phyloP scores from a whole-genome alignment of 2,888 invertebrate species.

The Stictocephala bisonia region DNA sequence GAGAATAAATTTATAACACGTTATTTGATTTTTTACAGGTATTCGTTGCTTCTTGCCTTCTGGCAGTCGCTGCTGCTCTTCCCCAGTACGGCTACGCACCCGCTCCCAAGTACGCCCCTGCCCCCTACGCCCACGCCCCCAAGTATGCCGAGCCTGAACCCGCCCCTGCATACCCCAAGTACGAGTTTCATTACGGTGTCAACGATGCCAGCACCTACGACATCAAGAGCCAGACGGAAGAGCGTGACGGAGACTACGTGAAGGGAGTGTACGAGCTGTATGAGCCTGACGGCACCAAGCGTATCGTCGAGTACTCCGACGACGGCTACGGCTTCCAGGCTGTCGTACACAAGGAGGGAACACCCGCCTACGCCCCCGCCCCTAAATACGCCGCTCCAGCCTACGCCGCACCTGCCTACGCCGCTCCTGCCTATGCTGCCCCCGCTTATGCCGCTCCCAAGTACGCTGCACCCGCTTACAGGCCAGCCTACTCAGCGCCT shows the following conservation, averaged over 20 bases:
- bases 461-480: slow-evolving; percentile 46
- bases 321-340: slow-evolving; percentile 60
- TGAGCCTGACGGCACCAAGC: slow-evolving; percentile 47
- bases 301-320: slow-evolving; percentile 56
- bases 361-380: slow-evolving; percentile 44
- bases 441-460: no score
- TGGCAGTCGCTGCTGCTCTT: slow-evolving; percentile 64
- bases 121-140: slow-evolving; percentile 64
- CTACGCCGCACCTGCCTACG: slow-evolving; percentile 48
- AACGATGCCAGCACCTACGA: slow-evolving; percentile 58
- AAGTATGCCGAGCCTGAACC: slow-evolving; percentile 57
- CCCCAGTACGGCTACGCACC: slow-evolving; percentile 63
- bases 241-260: slow-evolving; percentile 57
- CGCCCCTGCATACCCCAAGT: slow-evolving; percentile 55
- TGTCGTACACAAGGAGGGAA: slow-evolving; percentile 57
- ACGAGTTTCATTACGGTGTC: no score
- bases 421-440: slow-evolving; percentile 9
- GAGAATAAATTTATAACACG: no score
- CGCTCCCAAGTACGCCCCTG: slow-evolving; percentile 60
- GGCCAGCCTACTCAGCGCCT: no score
- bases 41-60: slow-evolving; percentile 67
- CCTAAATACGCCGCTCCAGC: slow-evolving; percentile 18
- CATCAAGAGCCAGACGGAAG: slow-evolving; percentile 57
- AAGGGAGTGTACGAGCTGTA: slow-evolving; percentile 56
- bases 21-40: no score